These are phyloP conservation scores for Parnassius mnemosyne DNA, from an alignment of 2,888 invertebrate species.

Conservation along the genomic window DNA sequence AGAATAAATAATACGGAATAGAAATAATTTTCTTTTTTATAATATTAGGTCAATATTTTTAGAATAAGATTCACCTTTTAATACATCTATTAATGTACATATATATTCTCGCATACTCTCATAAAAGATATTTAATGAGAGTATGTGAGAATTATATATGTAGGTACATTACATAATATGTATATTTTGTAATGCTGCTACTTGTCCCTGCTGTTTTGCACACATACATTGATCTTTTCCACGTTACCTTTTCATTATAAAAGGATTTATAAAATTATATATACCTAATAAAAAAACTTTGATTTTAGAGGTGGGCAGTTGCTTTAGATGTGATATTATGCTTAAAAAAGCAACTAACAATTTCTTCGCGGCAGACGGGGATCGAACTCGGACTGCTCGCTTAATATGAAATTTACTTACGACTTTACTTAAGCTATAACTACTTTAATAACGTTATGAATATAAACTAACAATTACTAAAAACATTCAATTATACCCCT, in stretches of 20 bases:
- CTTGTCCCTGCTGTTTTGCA: background rate
- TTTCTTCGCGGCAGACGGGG: no score
- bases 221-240: background rate
- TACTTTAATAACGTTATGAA: no score
- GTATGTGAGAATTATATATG: background rate
- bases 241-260: background rate
- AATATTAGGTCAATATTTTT: no score
- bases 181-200: background rate
- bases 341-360: no score
- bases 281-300: background rate
- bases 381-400: no score
- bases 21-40: no score
- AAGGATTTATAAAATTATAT: background rate
- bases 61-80: no score
- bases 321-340: no score
- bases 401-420: slow-evolving; percentile 5
- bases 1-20: background rate
- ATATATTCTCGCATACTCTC: background rate
- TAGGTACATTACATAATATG: background rate
- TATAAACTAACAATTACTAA: no score
- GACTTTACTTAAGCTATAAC: no score
- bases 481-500: no score
- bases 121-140: background rate
- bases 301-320: background rate
- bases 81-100: no score